Conservation (phyloP, 2,888 invertebrate genomes). For the Nephrotoma flavescens region DNA sequence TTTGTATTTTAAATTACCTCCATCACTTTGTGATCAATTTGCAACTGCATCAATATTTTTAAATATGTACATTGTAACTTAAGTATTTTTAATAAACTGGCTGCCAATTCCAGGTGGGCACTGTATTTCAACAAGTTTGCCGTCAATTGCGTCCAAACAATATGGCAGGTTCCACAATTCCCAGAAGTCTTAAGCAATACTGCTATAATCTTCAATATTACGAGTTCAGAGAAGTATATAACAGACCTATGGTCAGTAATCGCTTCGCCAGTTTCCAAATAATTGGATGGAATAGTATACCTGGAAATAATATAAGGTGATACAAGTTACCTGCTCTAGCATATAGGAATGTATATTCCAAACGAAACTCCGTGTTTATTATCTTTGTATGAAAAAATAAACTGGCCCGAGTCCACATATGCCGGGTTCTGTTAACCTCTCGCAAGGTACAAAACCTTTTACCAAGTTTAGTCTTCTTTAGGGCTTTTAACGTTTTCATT, state of each 20-base stretch:
- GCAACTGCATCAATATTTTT: neutral
- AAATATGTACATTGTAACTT: neutral
- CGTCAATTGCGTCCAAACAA: slow-evolving; percentile 19
- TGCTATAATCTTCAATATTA: neutral
- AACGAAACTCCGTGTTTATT: no score
- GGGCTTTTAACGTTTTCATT: no score
- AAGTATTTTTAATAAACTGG: neutral
- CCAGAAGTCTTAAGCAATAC: slow-evolving; percentile 7
- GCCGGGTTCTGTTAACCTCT: no score
- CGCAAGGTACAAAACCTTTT: no score
- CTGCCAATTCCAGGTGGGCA: slow-evolving; percentile 10
- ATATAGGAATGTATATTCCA: no score
- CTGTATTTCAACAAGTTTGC: slow-evolving; percentile 17
- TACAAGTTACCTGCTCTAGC: no score
- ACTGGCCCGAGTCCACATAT: no score
- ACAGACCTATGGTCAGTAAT: slow-evolving; percentile 5
- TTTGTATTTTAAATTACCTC: neutral
- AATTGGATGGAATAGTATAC: neutral
- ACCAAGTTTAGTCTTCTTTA: no score
- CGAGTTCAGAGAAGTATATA: neutral
- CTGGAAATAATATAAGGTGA: neutral
- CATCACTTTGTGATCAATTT: neutral
- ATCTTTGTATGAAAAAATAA: no score
- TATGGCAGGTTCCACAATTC: slow-evolving; percentile 14
- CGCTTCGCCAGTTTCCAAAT: slow-evolving; percentile 8